phyloP scores from a whole-genome alignment of 2,888 invertebrate species.

The Chaetoderma sp. region DNA sequence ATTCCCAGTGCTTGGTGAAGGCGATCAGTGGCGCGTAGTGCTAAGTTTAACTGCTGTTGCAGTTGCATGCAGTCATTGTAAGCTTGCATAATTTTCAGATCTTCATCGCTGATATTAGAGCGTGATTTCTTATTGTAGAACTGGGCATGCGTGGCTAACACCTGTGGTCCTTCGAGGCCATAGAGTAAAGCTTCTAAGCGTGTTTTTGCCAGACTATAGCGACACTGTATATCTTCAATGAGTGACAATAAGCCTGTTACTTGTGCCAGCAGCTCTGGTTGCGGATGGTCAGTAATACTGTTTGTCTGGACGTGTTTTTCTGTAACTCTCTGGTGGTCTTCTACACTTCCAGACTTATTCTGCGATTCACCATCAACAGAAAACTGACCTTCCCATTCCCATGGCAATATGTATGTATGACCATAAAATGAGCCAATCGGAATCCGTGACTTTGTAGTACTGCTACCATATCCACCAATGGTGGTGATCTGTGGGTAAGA shows the following conservation, averaged over 20 bases:
- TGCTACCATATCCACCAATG: conserved; percentile 91
- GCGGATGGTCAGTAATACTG: conserved; percentile 21
- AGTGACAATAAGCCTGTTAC: conserved; percentile 78
- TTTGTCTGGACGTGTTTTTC: background rate
- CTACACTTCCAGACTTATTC: too few relatives aligned
- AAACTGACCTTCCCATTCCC: conserved; percentile 68
- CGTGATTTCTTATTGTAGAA: conserved; percentile 76
- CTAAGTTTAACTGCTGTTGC: conserved; percentile 89
- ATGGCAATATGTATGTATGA: conserved; percentile 81
- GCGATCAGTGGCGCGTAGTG: conserved; percentile 75
- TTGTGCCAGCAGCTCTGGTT: conserved; percentile 60
- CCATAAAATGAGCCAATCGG: conserved; percentile 95
- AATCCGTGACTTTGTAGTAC: conserved; percentile 88
- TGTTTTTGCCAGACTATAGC: conserved; percentile 85
- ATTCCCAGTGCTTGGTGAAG: conserved; percentile 75
- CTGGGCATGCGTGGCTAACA: conserved; percentile 72
- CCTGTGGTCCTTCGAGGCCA: conserved; percentile 53
- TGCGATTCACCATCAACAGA: too few relatives aligned
- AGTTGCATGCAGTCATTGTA: conserved; percentile 86
- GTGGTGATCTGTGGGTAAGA: conserved; percentile 80
- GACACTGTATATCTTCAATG: conserved; percentile 84
- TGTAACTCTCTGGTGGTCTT: too few relatives aligned
- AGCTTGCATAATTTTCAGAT: conserved; percentile 71
- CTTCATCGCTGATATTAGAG: conserved; percentile 72
- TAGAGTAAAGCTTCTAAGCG: conserved; percentile 82